These are phyloP conservation scores for Hylyphantes graminicola DNA, from an alignment of 1,140 invertebrate species.

Conservation along the genomic window DNA sequence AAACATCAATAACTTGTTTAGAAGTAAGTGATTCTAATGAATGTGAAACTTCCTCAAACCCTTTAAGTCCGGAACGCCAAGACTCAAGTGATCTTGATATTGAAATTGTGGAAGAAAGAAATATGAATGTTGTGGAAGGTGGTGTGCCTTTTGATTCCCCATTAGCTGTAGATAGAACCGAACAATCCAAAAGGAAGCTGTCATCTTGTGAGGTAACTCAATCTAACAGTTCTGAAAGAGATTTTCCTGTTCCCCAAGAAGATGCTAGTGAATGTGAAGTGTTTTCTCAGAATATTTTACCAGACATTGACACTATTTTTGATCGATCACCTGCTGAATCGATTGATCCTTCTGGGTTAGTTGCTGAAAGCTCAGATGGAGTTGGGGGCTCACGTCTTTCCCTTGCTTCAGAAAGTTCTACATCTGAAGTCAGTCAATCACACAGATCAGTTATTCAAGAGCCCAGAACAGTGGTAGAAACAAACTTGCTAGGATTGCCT, in stretches of 20 bases:
- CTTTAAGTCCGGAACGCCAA: no score
- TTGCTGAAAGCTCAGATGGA: neutral
- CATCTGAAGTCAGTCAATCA: constrained; percentile 41
- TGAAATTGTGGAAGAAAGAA: no score
- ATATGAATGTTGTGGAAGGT: no score
- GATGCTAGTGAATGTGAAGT: constrained; percentile 17
- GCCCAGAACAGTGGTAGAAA: neutral
- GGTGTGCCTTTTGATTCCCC: no score
- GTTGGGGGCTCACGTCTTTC: neutral
- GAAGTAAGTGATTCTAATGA: neutral
- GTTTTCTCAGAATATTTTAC: neutral
- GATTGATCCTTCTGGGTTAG: neutral
- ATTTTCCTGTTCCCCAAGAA: neutral
- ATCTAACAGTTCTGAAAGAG: constrained; percentile 21
- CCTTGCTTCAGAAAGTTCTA: constrained; percentile 4
- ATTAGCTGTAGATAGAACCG: no score
- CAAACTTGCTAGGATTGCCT: neutral
- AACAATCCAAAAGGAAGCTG: neutral
- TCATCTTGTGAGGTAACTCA: constrained; percentile 45
- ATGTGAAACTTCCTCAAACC: neutral
- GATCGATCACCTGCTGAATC: constrained; percentile 1
- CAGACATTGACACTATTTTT: no score
- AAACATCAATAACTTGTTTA: neutral
- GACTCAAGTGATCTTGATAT: no score
- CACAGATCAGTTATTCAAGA: constrained; percentile 14